Percentiles rank a stretch among this genome's conserved stretches.
These are phyloP conservation scores for Saxidomus purpurata DNA, from an alignment of 1,140 invertebrate species.

Conservation along the genomic window DNA sequence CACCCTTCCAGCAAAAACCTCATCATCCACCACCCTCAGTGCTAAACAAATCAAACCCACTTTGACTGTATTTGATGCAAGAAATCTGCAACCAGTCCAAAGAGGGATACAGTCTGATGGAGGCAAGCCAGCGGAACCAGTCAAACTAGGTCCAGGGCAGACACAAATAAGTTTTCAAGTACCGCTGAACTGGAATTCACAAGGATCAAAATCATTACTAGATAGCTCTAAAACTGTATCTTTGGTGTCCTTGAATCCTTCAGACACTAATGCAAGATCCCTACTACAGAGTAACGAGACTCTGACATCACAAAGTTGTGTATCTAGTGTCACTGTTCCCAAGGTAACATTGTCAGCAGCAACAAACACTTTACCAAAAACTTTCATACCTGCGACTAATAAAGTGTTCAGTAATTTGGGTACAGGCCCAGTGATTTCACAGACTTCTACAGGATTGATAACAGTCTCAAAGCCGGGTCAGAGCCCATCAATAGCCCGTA, in stretches of 20 bases:
- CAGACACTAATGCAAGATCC: constrained; percentile 41
- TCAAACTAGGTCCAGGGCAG: constrained; percentile 23
- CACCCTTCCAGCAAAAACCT: constrained; percentile 22
- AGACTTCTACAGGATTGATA: neutral
- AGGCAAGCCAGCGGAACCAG: neutral
- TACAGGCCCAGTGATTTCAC: constrained; percentile 11
- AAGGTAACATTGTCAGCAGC: neutral
- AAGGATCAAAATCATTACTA: constrained; percentile 59
- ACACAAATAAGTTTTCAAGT: constrained; percentile 65
- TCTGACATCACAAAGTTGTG: neutral
- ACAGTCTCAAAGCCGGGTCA: constrained; percentile 36
- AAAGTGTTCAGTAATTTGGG: constrained; percentile 48
- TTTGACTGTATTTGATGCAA: constrained; percentile 6
- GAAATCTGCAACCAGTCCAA: neutral
- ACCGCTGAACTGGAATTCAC: constrained; percentile 50
- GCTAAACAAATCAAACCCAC: constrained; percentile 1
- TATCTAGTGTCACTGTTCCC: neutral
- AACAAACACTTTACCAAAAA: constrained; percentile 15
- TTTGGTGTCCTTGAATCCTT: constrained; percentile 23
- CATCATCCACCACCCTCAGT: neutral
- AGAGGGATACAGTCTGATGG: neutral
- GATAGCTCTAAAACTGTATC: constrained; percentile 51
- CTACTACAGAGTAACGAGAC: constrained; percentile 35
- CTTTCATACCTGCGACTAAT: constrained; percentile 54
- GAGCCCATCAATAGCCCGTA: neutral